Percentiles rank a stretch among this genome's conserved stretches.
These are phyloP conservation scores for Nipponacmea schrenckii DNA, from an alignment of 2,888 invertebrate genomes.

Conservation along the genomic window DNA sequence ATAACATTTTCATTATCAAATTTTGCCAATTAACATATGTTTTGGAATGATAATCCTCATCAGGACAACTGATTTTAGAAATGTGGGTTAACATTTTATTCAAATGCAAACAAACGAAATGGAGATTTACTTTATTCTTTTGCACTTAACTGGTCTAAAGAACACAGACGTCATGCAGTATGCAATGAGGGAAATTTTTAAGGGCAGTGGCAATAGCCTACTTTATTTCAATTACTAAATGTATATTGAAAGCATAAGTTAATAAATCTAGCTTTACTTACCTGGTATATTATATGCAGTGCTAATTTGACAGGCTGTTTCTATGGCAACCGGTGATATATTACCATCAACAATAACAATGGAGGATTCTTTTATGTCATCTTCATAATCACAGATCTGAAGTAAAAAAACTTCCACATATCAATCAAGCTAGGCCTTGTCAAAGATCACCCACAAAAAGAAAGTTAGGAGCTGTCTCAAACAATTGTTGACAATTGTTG, in stretches of 20 bases:
- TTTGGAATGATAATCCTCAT: too few species aligned
- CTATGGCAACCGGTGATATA: conserved; percentile 76
- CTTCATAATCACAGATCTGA: conserved; percentile 75
- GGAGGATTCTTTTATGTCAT: conserved; percentile 75
- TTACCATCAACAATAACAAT: conserved; percentile 89
- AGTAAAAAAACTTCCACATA: conserved; percentile 22
- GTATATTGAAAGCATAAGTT: too few species aligned
- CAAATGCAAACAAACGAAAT: not conserved
- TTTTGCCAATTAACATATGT: too few species aligned
- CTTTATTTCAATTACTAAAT: too few species aligned
- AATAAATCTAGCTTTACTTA: too few species aligned
- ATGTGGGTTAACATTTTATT: too few species aligned
- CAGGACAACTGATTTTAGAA: too few species aligned
- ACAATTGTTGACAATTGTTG: too few species aligned
- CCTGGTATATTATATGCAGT: conserved; percentile 54
- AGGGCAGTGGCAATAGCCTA: too few species aligned
- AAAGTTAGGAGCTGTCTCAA: too few species aligned
- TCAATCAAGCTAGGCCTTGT: not conserved
- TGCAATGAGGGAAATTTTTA: not conserved
- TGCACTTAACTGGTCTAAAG: too few species aligned
- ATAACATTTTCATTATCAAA: conserved; percentile 41
- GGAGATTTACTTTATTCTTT: not conserved
- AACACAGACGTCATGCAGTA: not conserved
- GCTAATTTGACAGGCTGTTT: conserved; percentile 50
- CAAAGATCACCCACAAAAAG: not conserved